These are phyloP conservation scores for Chaetoderma sp. DNA, from an alignment of 2,888 invertebrate genomes.

Conservation along the genomic window DNA sequence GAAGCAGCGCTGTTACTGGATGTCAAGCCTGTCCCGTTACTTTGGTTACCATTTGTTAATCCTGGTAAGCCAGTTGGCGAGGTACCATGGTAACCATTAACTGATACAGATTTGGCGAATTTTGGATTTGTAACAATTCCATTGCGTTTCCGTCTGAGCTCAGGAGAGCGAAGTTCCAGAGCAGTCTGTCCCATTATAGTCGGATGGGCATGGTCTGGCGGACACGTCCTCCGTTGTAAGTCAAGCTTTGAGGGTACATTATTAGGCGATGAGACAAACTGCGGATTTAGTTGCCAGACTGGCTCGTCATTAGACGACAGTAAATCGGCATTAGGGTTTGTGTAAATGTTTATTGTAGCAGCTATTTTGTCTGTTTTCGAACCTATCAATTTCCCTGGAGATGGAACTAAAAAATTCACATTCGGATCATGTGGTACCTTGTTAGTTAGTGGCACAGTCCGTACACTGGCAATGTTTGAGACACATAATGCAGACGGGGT, in stretches of 20 bases:
- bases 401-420: constrained; percentile 43
- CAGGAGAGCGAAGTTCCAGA: constrained; percentile 61
- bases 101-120: constrained; percentile 48
- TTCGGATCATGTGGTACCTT: constrained; percentile 40
- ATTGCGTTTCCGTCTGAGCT: constrained; percentile 64
- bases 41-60: constrained; percentile 12
- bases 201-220: constrained; percentile 34
- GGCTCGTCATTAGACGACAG: constrained; percentile 54
- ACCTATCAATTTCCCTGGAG: constrained; percentile 45
- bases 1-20: neutral
- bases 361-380: constrained; percentile 52
- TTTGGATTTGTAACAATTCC: constrained; percentile 70
- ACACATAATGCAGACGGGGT: constrained; percentile 20
- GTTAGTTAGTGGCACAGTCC: neutral
- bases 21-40: neutral
- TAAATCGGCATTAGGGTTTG: constrained; percentile 61
- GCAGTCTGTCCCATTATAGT: constrained; percentile 46
- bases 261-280: constrained; percentile 44
- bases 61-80: neutral
- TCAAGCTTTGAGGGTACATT: constrained; percentile 42
- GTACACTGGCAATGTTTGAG: neutral
- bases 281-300: constrained; percentile 61
- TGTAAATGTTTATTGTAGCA: constrained; percentile 58
- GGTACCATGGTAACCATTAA: constrained; percentile 32
- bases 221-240: constrained; percentile 36